Conservation (phyloP, 2,797 vertebrate genomes). For the Jordanella pulchra region DNA sequence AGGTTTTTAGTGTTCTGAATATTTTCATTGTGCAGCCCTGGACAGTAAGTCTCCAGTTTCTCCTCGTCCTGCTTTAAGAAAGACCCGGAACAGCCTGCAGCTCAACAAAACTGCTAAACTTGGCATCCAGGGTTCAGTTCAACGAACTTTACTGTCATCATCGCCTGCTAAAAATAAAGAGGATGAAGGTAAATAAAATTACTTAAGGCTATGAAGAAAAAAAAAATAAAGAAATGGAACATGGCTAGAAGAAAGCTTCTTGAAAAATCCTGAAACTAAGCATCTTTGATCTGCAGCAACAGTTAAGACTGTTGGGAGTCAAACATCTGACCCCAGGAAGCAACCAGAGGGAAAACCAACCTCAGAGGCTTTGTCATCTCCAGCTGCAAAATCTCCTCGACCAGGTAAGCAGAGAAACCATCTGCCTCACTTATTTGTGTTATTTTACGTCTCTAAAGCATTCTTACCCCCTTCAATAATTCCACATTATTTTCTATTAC, state of each 20-base stretch:
- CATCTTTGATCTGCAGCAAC: constrained; percentile 17
- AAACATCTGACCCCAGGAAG: constrained; percentile 46
- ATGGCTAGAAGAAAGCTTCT: not conserved
- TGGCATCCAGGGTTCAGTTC: constrained; percentile 20
- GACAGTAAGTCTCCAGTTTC: constrained; percentile 15
- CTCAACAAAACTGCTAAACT: constrained; percentile 36
- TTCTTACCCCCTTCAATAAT: not conserved
- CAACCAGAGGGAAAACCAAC: constrained; percentile 25
- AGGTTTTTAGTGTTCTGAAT: not conserved
- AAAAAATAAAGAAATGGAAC: not conserved
- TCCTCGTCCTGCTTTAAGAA: constrained; percentile 60
- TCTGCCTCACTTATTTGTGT: not conserved
- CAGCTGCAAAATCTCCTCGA: constrained; percentile 41
- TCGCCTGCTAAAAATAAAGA: constrained; percentile 1
- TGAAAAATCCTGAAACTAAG: not conserved
- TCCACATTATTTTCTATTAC: not conserved
- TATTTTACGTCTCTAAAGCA: not conserved
- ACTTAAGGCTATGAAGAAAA: not conserved
- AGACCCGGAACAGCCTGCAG: constrained; percentile 48
- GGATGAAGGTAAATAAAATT: constrained; percentile 32
- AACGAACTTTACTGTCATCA: not conserved
- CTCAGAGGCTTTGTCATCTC: constrained; percentile 5
- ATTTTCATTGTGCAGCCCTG: constrained; percentile 21
- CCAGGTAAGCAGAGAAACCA: constrained; percentile 49
- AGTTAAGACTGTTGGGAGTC: constrained; percentile 39